Percentiles rank a stretch among this genome's conserved stretches.
phyloP scores from a whole-genome alignment of 2,797 vertebrate species.

The Eulemur albifrons region DNA sequence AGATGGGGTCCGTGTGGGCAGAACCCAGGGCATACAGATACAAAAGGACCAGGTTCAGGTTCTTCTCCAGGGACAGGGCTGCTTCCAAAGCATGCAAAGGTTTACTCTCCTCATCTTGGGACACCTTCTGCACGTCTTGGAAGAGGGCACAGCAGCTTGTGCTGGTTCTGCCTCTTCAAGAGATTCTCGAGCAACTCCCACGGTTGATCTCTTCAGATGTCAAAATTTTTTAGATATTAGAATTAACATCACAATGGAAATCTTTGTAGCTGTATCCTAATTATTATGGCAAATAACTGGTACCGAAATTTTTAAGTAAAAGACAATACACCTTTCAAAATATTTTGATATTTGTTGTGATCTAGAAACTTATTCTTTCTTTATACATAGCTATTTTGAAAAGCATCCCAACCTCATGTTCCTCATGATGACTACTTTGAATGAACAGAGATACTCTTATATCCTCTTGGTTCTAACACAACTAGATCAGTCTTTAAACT shows the following conservation, averaged over 20 bases:
- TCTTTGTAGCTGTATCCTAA: neutral
- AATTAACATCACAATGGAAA: neutral
- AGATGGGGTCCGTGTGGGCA: slow-evolving; percentile 59
- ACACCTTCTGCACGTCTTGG: slow-evolving; percentile 71
- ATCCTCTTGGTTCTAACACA: neutral
- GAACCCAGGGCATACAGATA: slow-evolving; percentile 65
- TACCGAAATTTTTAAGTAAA: neutral
- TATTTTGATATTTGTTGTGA: slow-evolving; percentile 41
- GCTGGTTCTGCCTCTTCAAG: slow-evolving; percentile 71
- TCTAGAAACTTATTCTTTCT: neutral
- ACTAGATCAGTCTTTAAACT: neutral
- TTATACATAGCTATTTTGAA: neutral
- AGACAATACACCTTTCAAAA: slow-evolving; percentile 1
- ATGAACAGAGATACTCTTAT: neutral
- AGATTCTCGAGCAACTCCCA: slow-evolving; percentile 15
- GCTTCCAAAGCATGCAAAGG: slow-evolving; percentile 57
- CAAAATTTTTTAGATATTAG: slow-evolving; percentile 8
- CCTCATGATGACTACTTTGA: neutral
- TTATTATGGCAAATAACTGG: slow-evolving; percentile 9
- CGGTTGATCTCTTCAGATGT: neutral
- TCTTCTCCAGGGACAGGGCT: slow-evolving; percentile 67
- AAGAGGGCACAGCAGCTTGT: slow-evolving; percentile 65
- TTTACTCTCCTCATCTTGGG: slow-evolving; percentile 67
- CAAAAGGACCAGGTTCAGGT: slow-evolving; percentile 64
- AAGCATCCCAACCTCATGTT: neutral